Evolutionary conservation across 2,888 invertebrate genomes (phyloP).

Genomic region (Drosophila borborema): DNA sequence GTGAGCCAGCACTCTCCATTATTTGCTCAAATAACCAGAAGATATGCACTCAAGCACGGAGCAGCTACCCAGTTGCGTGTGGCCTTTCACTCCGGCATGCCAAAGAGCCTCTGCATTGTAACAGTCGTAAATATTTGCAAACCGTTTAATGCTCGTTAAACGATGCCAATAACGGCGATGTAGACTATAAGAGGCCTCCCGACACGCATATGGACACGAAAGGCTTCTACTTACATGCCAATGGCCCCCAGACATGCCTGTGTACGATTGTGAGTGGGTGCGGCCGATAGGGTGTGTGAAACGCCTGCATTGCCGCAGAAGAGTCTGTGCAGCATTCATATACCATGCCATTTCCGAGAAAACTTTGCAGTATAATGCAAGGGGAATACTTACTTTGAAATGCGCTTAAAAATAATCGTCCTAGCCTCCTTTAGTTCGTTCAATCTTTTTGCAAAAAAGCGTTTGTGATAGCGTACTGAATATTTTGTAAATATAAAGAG

Average conservation of each 20-base stretch:
- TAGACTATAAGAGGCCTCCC: constrained; percentile 32
- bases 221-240: constrained; percentile 12
- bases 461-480: neutral
- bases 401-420: constrained; percentile 9
- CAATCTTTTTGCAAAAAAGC: neutral
- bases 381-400: neutral
- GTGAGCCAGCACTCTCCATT: constrained; percentile 43
- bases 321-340: constrained; percentile 1
- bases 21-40: constrained; percentile 64
- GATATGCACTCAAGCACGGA: constrained; percentile 62
- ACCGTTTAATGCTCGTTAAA: constrained; percentile 70
- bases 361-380: constrained; percentile 16
- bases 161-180: constrained; percentile 64
- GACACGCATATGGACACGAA: constrained; percentile 31
- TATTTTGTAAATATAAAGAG: neutral
- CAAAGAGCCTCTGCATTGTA: constrained; percentile 58
- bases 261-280: constrained; percentile 1
- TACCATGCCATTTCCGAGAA: constrained; percentile 17
- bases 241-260: constrained; percentile 11
- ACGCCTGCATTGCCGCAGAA: constrained; percentile 5
- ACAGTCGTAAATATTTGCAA: constrained; percentile 70
- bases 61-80: constrained; percentile 23
- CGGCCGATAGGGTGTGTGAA: neutral
- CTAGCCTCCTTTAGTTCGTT: neutral
- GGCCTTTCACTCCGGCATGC: constrained; percentile 26